These are phyloP conservation scores for Oostethus manadensis DNA, from an alignment of 2,113 vertebrate species.

Conservation along the genomic window DNA sequence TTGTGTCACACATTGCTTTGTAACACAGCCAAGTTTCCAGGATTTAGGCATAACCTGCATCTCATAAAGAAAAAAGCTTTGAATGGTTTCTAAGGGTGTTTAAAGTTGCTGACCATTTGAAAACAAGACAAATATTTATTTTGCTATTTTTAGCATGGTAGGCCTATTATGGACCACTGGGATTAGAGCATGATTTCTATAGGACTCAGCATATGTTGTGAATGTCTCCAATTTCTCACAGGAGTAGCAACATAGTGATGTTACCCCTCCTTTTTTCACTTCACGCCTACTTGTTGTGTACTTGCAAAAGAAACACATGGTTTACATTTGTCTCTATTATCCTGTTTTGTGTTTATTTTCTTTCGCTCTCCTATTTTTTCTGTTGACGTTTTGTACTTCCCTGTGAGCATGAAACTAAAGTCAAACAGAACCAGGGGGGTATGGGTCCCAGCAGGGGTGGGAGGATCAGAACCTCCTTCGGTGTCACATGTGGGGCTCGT, in stretches of 20 bases:
- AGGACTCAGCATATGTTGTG: constrained; percentile 43
- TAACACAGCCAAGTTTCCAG: constrained; percentile 38
- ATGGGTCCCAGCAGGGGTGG: constrained; percentile 57
- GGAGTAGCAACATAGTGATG: constrained; percentile 45
- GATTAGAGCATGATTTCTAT: constrained; percentile 56
- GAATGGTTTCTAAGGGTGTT: constrained; percentile 21
- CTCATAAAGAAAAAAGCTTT: constrained; percentile 15
- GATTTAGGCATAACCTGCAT: constrained; percentile 16
- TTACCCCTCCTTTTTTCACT: constrained; percentile 39
- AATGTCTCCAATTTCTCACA: constrained; percentile 43
- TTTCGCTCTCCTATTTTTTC: constrained; percentile 23
- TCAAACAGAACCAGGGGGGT: constrained; percentile 62
- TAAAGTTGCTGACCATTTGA: constrained; percentile 13
- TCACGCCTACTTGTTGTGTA: constrained; percentile 49
- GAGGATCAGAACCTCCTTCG: constrained; percentile 56
- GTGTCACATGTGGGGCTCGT: constrained; percentile 66
- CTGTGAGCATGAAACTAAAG: constrained; percentile 61
- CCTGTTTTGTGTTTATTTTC: constrained; percentile 57
- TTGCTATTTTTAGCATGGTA: constrained; percentile 35
- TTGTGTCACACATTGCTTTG: constrained; percentile 30
- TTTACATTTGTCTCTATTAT: constrained; percentile 52
- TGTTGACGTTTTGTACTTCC: constrained; percentile 45
- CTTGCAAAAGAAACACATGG: constrained; percentile 54
- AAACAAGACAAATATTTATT: constrained; percentile 33
- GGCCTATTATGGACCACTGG: constrained; percentile 40